Conservation (phyloP, 2,113 vertebrate genomes). For the Apodemus sylvaticus region DNA sequence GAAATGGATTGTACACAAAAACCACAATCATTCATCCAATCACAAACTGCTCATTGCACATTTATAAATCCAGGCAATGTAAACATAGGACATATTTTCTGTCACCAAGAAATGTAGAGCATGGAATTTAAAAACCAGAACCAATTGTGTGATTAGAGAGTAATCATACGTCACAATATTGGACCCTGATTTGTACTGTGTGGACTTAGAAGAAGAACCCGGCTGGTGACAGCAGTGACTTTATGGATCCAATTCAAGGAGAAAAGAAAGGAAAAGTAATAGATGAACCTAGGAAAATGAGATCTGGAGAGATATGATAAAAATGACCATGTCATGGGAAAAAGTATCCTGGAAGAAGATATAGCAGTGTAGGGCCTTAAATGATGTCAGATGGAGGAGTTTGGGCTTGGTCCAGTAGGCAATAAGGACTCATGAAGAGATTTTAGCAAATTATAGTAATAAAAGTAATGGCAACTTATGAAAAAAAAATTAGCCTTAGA, state of each 20-base stretch:
- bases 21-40: conserved; percentile 34
- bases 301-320: neutral
- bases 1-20: conserved; percentile 42
- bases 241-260: neutral
- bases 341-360: neutral
- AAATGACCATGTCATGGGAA: neutral
- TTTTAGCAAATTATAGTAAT: neutral
- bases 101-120: conserved; percentile 25
- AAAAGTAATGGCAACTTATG: neutral
- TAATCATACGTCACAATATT: neutral
- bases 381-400: neutral
- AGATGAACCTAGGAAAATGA: neutral
- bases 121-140: neutral
- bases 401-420: neutral
- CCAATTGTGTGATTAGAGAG: neutral
- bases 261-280: neutral
- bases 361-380: neutral
- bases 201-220: neutral
- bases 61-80: neutral
- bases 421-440: neutral
- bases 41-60: neutral
- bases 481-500: neutral
- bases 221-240: too few species aligned
- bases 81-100: neutral
- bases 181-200: neutral